These are phyloP conservation scores for Megalonaias nervosa DNA, from an alignment of 1,140 invertebrate species.

Conservation along the genomic window DNA sequence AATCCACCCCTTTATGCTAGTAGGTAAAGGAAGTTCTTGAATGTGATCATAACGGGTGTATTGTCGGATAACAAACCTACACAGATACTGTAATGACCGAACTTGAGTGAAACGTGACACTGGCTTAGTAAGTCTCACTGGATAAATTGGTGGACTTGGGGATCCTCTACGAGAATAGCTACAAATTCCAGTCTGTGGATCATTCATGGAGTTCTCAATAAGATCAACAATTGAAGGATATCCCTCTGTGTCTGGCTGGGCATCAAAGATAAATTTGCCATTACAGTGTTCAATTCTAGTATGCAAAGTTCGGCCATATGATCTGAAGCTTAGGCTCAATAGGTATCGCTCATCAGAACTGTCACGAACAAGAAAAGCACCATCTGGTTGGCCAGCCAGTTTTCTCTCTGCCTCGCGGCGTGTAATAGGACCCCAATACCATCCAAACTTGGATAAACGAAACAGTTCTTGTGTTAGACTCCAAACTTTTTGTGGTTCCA, in stretches of 20 bases:
- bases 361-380: constrained; percentile 84
- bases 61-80: constrained; percentile 84
- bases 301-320: constrained; percentile 82
- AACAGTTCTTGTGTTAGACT: constrained; percentile 75
- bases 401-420: constrained; percentile 78
- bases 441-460: constrained; percentile 77
- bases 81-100: constrained; percentile 82
- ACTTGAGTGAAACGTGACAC: constrained; percentile 84
- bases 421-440: constrained; percentile 81
- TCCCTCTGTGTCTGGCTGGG: constrained; percentile 78
- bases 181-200: constrained; percentile 80
- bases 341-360: constrained; percentile 82
- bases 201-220: constrained; percentile 81
- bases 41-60: constrained; percentile 82
- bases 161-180: constrained; percentile 81
- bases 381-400: constrained; percentile 81
- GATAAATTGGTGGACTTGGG: constrained; percentile 80
- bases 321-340: constrained; percentile 82
- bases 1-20: constrained; percentile 77
- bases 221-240: constrained; percentile 81
- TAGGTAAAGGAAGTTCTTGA: constrained; percentile 81
- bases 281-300: constrained; percentile 80
- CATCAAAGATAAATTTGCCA: constrained; percentile 80
- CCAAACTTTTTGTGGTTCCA: constrained; percentile 60
- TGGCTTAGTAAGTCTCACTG: constrained; percentile 83